phyloP scores from a whole-genome alignment of 2,113 vertebrate genomes.

The Brachypteracias leptosomus region DNA sequence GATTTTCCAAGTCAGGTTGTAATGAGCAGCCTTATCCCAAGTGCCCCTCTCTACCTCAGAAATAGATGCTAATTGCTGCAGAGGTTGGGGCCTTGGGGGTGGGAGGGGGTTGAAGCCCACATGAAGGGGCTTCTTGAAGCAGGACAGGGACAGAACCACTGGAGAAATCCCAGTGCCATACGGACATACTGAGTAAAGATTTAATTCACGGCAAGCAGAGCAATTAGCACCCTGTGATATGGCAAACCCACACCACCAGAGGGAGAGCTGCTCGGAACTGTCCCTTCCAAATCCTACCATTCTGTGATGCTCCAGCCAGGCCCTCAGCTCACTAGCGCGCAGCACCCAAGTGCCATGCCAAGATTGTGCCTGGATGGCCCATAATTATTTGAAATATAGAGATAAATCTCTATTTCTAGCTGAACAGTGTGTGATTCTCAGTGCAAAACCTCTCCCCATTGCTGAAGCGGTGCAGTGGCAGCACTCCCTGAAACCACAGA shows the following conservation, averaged over 20 bases:
- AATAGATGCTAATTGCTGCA: background rate
- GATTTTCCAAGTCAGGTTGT: background rate
- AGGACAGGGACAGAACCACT: background rate
- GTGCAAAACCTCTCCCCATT: background rate
- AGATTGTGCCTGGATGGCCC: background rate
- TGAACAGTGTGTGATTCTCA: rapidly evolving
- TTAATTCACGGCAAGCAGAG: background rate
- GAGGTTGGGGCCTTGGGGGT: rapidly evolving
- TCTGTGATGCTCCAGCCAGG: background rate
- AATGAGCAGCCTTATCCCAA: rapidly evolving
- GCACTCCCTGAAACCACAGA: background rate
- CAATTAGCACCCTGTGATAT: rapidly evolving
- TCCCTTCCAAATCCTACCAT: too few species aligned
- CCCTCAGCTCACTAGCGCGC: rapidly evolving
- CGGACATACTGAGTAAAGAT: rapidly evolving
- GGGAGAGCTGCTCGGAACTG: background rate
- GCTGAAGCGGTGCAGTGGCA: background rate
- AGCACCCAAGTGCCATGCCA: background rate
- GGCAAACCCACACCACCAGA: background rate
- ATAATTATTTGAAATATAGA: background rate
- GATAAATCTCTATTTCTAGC: background rate
- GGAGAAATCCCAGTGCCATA: rapidly evolving
- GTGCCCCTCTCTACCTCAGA: background rate
- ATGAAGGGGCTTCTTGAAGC: background rate
- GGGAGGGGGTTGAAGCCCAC: background rate